Evolutionary conservation across 2,888 invertebrate species (phyloP).

Genomic region (Metellina segmentata): DNA sequence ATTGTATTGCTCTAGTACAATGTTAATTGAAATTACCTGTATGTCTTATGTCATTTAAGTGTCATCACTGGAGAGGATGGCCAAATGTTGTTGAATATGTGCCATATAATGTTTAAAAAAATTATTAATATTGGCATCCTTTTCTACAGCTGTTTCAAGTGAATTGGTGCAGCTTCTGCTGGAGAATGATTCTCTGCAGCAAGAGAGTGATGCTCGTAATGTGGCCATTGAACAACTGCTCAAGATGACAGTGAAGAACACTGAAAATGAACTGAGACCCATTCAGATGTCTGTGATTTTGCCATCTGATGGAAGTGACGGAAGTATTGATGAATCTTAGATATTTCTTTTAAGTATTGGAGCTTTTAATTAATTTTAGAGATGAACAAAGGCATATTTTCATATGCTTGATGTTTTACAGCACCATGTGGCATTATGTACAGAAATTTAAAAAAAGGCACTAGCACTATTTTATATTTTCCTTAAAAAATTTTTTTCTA

Average conservation of each 20-base stretch:
- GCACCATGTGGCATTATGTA: conserved; percentile 11
- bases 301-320: conserved; percentile 59
- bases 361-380: conserved; percentile 9
- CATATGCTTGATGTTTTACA: conserved; percentile 36
- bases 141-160: conserved; percentile 59
- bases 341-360: neutral
- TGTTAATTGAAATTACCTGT: too few relatives aligned
- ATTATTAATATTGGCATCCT: neutral
- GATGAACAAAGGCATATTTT: conserved; percentile 44
- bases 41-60: too few relatives aligned
- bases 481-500: neutral
- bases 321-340: conserved; percentile 1
- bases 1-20: too few relatives aligned
- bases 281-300: conserved; percentile 70
- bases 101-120: too few relatives aligned
- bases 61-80: too few relatives aligned
- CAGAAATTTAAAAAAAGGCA: conserved; percentile 45
- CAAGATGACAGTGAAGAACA: conserved; percentile 57
- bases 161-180: conserved; percentile 59
- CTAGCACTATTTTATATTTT: conserved; percentile 1
- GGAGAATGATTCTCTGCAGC: conserved; percentile 70
- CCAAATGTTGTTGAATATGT: too few relatives aligned
- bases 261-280: conserved; percentile 63
- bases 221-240: conserved; percentile 73
- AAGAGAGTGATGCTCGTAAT: conserved; percentile 73